Evolutionary conservation across 2,888 invertebrate genomes (phyloP).

Genomic region (Cephonodes hylas): DNA sequence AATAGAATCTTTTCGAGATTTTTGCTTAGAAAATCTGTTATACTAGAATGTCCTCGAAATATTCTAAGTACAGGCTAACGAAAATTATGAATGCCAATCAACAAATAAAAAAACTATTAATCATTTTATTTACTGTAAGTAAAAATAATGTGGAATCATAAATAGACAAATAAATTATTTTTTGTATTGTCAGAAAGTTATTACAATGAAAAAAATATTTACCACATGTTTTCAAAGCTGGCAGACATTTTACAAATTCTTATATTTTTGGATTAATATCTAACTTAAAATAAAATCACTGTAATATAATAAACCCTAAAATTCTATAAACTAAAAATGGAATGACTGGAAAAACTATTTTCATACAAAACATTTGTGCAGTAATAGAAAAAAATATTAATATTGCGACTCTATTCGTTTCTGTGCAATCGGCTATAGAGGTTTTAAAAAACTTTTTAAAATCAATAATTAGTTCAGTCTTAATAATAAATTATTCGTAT

Average conservation of each 20-base stretch:
- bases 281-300: not conserved
- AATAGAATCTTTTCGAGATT: not conserved
- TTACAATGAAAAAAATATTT: too few species aligned
- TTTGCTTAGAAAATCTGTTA: not conserved
- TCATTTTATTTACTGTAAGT: not conserved
- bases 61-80: too few species aligned
- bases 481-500: conserved; percentile 56
- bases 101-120: not conserved
- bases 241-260: too few species aligned
- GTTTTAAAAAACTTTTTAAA: conserved; percentile 32
- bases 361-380: conserved; percentile 22
- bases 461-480: conserved; percentile 66
- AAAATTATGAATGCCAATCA: not conserved
- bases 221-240: too few species aligned
- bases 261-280: not conserved
- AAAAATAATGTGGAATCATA: not conserved
- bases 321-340: conserved; percentile 30
- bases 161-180: too few species aligned
- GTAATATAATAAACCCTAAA: conserved; percentile 30
- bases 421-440: conserved; percentile 17
- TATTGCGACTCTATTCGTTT: conserved; percentile 14
- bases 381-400: conserved; percentile 15
- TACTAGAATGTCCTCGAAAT: not conserved
- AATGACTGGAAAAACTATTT: conserved; percentile 51
- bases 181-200: too few species aligned